Evolutionary conservation across 2,797 vertebrate species (phyloP), one percentile per base, ranked within the genome.

Genomic region (Margarornis squamiger): DNA sequence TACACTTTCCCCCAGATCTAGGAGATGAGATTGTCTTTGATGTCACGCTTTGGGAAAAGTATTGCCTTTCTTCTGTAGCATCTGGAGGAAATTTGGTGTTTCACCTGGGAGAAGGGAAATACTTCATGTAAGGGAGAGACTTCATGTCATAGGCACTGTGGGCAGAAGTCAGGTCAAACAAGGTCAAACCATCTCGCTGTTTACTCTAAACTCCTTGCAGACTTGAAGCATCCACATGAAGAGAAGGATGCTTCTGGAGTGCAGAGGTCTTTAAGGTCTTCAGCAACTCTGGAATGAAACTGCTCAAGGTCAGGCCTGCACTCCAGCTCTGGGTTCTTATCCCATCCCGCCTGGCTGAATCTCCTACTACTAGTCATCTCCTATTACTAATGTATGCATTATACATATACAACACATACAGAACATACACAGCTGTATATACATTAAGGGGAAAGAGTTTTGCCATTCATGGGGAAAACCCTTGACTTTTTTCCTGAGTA

Each of bases 81-180:
- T 43, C 14, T 54, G 29, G 24, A 84, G 6, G 14, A 41, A 20
- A 80, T 59, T 6, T 3, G 6, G 6, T 76, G 55, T 20, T 73
- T 65, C 30, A 72, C 8, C 14, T 2, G 2, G 34, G 34, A 75
- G 41, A 66, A 79, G 19, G 4, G 5, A 75, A 49, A 45, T 20
- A 52, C 46, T 21, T 45, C 45, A 22, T 22, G 10, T 45, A 45
- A 45, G 45, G 45, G 20, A 45, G 10, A 45, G 45, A 45, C 45
- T 38, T 41, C 0, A 2, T 38, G 36, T 9, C 15, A 57, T 34
- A 21, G 1, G 0, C 41, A 43, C 24, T 46, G 18, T 12, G 8
- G 32, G 32, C 1, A 10, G 29, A 55, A 24, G 12, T 32, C 24
- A 8, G 12, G 23, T 51, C 51, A 68, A 51, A 41, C 4, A 27